Base-by-base conservation (phyloP, 1,140 invertebrate genomes). In the Colletes gigas region DNA sequence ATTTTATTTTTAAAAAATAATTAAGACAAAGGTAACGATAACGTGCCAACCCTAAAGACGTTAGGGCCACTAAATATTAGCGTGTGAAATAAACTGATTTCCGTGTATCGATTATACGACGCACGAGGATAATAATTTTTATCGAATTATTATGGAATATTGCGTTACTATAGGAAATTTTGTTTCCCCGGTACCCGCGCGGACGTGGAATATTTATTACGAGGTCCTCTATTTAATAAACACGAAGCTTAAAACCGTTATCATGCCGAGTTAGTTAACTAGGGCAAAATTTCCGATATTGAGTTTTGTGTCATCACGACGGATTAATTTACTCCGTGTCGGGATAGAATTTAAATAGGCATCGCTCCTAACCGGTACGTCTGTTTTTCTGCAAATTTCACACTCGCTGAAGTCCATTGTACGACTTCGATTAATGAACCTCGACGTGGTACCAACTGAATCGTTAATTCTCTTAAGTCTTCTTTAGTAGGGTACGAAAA, bases 231-330 rank as follows among this genome's bases (percentile, higher is more conserved):
- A 59, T 68, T 68, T 59, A 57, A 76, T 59, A 59, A 39, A 68
- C 54, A 47, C 65, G 15, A 47, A n/a, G 41, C 54, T 59, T 68
- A 47, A 76, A 55, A 57, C 41, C 41, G 57, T 68, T 76, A 68
- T 68, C 52, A 68, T 30, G 41, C 41, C 6, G 41, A 68, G 54
- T 68, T 68, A 17, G 39, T 76, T 76, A 76, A 76, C 39, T 76
- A 41, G 74, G 74, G 21, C 74, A 41, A 76, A 68, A 19, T 76
- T 76, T 76, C 74, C 74, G 63, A 76, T 76, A 76, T 68, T 76
- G 52, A 68, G 19, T 76, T 76, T 76, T 47, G 19, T 59, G 39
- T 68, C 54, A 57, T 76, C 55, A 30, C 41, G 54, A 55, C 14
- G 50, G 60, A 67, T 75, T 47, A 75, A 75, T 75, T 76, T 59